Evolutionary conservation across 2,113 vertebrate genomes (phyloP), one percentile per base, ranked within the genome.

Genomic region (Megaptera novaeangliae): DNA sequence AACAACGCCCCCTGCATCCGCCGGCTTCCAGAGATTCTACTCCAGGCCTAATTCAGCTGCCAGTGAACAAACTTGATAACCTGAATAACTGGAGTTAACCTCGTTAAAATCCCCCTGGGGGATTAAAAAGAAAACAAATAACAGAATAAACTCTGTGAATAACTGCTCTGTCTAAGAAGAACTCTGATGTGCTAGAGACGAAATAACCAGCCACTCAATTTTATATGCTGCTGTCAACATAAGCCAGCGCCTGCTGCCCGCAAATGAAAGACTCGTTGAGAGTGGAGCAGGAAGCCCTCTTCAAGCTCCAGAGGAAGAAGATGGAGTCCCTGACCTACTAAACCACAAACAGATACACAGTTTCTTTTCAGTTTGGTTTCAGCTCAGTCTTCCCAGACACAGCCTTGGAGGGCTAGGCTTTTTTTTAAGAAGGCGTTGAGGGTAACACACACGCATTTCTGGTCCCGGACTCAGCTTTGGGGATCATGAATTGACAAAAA

Each of bases 111-210:
- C n/a, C 78, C 96, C 90, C 72, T 3, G 23, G 90, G 23, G 90
- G 92, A 95, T 46, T 29, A 84, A 72, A 94, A 95, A 64, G 83
- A 92, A 95, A 97, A 89, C 82, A 95, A 94, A 75, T 90, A 96
- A 92, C 74, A 87, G 87, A 88, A 92, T 86, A 75, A 94, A 96
- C 52, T 57, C 71, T 39, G 68, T 80, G 89, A 92, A 78, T 95
- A 95, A 91, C 55, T 85, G 57, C 81, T 74, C 55, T 82, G 46
- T 95, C 3, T 59, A 85, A 49, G 49, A 83, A 39, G 71, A 94
- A 21, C 61, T 80, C 52, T 12, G 21, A 46, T 18, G 61, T 78
- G 34, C 72, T 69, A 41, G 72, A 95, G 83, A 94, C 0, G 7
- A 41, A 95, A 77, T 90, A 94, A 59, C 71, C 89, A 98, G 88